Evolutionary conservation across 2,797 vertebrate genomes (phyloP).

Genomic region (Urosaurus nigricauda): DNA sequence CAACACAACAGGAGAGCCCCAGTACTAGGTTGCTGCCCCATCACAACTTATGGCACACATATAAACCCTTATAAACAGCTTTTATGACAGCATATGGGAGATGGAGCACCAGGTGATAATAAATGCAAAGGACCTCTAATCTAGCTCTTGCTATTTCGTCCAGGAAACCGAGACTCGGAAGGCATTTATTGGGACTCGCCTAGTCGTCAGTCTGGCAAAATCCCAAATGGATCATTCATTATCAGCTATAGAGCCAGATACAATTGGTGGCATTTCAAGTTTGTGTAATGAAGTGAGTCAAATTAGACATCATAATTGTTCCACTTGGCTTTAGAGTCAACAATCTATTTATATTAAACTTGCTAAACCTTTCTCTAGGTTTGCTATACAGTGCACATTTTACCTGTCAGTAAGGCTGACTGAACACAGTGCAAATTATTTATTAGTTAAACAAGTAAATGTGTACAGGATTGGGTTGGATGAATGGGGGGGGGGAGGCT

Average conservation of each 20-base stretch:
- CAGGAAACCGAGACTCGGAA: conserved; percentile 16
- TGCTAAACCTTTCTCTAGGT: neutral
- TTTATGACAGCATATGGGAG: conserved; percentile 77
- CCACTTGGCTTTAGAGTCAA: conserved; percentile 3
- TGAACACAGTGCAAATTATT: neutral
- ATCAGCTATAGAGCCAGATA: conserved; percentile 33
- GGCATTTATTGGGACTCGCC: conserved; percentile 26
- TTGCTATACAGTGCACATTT: neutral
- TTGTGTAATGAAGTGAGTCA: conserved; percentile 36
- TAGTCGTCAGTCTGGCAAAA: conserved; percentile 34
- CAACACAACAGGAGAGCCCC: neutral
- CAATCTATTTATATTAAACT: neutral
- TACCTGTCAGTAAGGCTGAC: neutral
- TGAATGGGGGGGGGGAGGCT: neutral
- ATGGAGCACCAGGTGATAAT: conserved; percentile 46
- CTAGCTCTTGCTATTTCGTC: conserved; percentile 13
- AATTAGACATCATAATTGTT: conserved; percentile 18
- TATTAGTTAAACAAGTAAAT: neutral
- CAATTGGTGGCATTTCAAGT: conserved; percentile 27
- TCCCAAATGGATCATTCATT: conserved; percentile 26
- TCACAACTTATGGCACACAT: conserved; percentile 24
- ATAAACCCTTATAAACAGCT: conserved; percentile 25
- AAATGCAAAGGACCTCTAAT: conserved; percentile 48
- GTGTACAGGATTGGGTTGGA: neutral
- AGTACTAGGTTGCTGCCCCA: neutral